Evolutionary conservation across 1,140 invertebrate genomes (phyloP), one percentile per base, ranked within the genome.

Genomic region (Oedothorax gibbosus): DNA sequence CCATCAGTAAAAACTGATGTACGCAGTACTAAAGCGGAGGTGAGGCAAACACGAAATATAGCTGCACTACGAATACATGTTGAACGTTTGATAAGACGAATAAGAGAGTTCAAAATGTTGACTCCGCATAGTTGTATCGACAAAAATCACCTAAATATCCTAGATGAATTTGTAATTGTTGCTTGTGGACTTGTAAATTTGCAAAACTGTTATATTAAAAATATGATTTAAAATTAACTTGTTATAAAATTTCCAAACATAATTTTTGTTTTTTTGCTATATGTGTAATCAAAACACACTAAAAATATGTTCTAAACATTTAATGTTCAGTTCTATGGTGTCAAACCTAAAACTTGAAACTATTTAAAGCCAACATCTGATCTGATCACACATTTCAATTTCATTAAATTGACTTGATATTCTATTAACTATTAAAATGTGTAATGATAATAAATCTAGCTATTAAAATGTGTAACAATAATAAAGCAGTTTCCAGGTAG

Each of bases 11-110:
- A 21, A 11, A 9, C 20, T n/a, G 49, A 73, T 50, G n/a, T 87
- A 88, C 35, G 50, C 64, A 21, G 87, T 88, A 62, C 62, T 77
- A 11, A 14, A 87, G 35, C 78, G 5, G 87, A 88, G 65, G 57
- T 87, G 7, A 85, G 81, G 72, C 71, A 86, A 57, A 87, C 88
- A 12, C 73, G 87, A 66, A 56, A 85, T 66, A 88, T 89, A 11
- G 88, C 87, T 54, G 50, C 73, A 18, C 85, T 87, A 21, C 49
- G 88, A 49, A 89, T 89, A 49, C 88, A 89, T 86, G 88, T 89
- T 9, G 88, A 88, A 50, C 49, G 71, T n/a, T 6, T 73, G 9
- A 73, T 73, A 11, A 54, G 49, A 50, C 49, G 66, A 69, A 14
- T 69, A 49, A 15, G 66, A 49, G 66, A 69, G 66, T 69, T 69